A percentile compares a stretch with the other conserved stretches of the same genome.
Evolutionary conservation across 2,888 invertebrate genomes (phyloP).

Genomic region (Spisula solida): DNA sequence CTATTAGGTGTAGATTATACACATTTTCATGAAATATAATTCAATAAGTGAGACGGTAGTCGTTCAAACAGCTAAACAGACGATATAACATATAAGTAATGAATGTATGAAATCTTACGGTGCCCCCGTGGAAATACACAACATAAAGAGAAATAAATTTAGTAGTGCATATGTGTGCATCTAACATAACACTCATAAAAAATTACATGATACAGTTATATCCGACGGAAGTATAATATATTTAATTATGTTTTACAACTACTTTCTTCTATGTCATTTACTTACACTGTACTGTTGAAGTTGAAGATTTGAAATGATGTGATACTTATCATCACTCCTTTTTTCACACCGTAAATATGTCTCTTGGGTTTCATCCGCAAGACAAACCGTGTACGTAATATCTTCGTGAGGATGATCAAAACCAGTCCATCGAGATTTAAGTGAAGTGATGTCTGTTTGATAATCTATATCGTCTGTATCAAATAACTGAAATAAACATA

Average conservation of each 20-base stretch:
- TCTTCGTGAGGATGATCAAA: conserved; percentile 47
- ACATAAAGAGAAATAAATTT: too few species aligned
- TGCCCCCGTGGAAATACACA: too few species aligned
- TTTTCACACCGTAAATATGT: background rate
- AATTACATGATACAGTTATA: too few species aligned
- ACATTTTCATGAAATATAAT: too few species aligned
- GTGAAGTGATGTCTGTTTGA: conserved; percentile 30
- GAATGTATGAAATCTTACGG: too few species aligned
- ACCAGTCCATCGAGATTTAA: conserved; percentile 42
- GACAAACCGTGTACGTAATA: conserved; percentile 39
- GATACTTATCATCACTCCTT: background rate
- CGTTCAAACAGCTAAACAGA: too few species aligned
- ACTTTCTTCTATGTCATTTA: background rate
- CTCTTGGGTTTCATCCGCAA: background rate
- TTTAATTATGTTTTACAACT: background rate
- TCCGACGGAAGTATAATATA: too few species aligned
- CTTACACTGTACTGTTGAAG: conserved; percentile 13
- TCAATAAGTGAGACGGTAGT: too few species aligned
- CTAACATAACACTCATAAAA: too few species aligned
- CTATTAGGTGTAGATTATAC: too few species aligned
- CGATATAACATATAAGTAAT: too few species aligned
- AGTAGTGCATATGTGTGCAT: too few species aligned
- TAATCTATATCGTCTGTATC: conserved; percentile 55
- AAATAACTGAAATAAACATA: background rate
- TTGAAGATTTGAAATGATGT: background rate